Percentiles rank a stretch among this genome's conserved stretches.
Conservation (phyloP, 2,888 invertebrate genomes). For the Cerastis rubricosa region DNA sequence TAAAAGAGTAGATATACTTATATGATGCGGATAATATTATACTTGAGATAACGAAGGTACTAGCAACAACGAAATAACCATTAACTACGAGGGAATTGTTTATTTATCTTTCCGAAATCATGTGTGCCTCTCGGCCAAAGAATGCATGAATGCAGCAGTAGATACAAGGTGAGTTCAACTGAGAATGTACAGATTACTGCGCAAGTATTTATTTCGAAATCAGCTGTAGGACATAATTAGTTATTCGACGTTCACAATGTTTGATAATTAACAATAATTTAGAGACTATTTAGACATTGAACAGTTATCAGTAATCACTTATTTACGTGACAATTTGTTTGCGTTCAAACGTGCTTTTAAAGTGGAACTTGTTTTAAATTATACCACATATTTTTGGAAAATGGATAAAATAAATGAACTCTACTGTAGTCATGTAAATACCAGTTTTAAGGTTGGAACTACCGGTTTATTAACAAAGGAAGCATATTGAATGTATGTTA, state of each 20-base stretch:
- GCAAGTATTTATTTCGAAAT: slow-evolving; percentile 9
- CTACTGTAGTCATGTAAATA: neutral
- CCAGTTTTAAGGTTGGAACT: neutral
- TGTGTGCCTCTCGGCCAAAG: slow-evolving; percentile 11
- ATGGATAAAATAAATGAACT: neutral
- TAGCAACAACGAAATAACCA: slow-evolving; percentile 23
- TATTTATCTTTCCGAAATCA: slow-evolving; percentile 40
- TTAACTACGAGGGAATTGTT: slow-evolving; percentile 28
- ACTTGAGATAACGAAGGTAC: slow-evolving; percentile 34
- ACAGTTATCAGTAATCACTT: neutral
- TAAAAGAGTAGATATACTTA: slow-evolving; percentile 11
- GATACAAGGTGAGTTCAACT: slow-evolving; percentile 16
- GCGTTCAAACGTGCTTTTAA: neutral
- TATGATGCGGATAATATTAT: slow-evolving; percentile 17
- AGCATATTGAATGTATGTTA: slow-evolving; percentile 4
- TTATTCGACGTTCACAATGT: neutral
- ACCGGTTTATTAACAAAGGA: slow-evolving; percentile 3
- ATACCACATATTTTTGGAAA: neutral
- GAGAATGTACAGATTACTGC: slow-evolving; percentile 2
- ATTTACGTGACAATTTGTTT: neutral
- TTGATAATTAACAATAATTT: neutral
- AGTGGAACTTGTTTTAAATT: neutral
- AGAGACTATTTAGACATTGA: neutral
- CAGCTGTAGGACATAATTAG: neutral
- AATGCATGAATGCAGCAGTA: slow-evolving; percentile 24